A percentile compares a stretch with the other conserved stretches of the same genome.
Evolutionary conservation across 2,888 invertebrate genomes (phyloP).

Genomic region (Gnatocerus cornutus): DNA sequence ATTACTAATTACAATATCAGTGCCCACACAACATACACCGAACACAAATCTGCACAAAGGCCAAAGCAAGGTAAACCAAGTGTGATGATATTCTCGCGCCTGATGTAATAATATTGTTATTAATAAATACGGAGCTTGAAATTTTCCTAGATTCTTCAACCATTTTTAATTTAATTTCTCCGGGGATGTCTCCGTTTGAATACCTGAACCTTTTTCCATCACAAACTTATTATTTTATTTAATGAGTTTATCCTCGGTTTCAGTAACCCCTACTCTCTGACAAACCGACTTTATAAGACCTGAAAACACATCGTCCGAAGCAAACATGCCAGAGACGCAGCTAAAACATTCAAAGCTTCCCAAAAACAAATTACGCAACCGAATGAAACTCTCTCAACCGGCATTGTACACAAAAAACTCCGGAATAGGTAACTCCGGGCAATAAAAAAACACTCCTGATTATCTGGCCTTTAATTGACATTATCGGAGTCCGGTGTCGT

Average conservation of each 20-base stretch:
- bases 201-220: no score
- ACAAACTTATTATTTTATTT: background rate
- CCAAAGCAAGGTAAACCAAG: no score
- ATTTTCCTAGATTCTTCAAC: no score
- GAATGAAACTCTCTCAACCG: background rate
- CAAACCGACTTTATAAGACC: background rate
- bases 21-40: no score
- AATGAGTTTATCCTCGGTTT: background rate
- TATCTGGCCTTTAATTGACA: slow-evolving; percentile 22
- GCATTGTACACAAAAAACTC: background rate
- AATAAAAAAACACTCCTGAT: slow-evolving; percentile 18
- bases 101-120: no score
- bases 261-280: slow-evolving; percentile 5
- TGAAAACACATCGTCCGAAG: slow-evolving; percentile 16
- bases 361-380: slow-evolving; percentile 13
- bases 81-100: no score
- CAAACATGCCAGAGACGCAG: slow-evolving; percentile 12
- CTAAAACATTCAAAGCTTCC: slow-evolving; percentile 9
- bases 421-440: slow-evolving; percentile 10
- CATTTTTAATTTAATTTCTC: no score
- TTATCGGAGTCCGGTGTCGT: slow-evolving; percentile 14
- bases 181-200: no score
- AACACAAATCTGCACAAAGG: no score
- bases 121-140: no score
- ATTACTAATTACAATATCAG: no score